phyloP scores from a whole-genome alignment of 1,140 invertebrate species.

The Camponotus vicinus region DNA sequence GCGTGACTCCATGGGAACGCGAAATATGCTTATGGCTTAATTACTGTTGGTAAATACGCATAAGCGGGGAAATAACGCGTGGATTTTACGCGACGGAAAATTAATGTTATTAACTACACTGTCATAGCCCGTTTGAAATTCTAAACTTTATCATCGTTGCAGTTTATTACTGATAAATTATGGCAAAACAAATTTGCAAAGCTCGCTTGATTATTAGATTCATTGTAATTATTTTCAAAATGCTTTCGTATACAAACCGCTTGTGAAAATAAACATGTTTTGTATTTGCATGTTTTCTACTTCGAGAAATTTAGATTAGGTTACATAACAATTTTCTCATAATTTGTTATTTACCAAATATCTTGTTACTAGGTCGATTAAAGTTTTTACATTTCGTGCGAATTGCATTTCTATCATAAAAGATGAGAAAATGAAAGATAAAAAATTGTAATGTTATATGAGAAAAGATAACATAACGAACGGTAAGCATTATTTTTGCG shows the following conservation, averaged over 20 bases:
- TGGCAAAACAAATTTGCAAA: conserved; percentile 35
- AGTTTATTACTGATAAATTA: conserved; percentile 58
- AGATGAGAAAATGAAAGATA: neutral
- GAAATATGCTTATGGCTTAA: conserved; percentile 72
- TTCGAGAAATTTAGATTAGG: no score
- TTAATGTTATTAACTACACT: conserved; percentile 73
- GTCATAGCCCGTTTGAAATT: conserved; percentile 61
- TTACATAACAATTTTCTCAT: neutral
- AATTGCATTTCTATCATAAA: neutral
- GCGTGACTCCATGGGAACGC: conserved; percentile 25
- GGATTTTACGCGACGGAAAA: conserved; percentile 37
- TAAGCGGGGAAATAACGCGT: conserved; percentile 16
- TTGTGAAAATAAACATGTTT: neutral
- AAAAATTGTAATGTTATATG: conserved; percentile 13
- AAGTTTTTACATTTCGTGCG: neutral
- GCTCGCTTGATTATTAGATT: conserved; percentile 17
- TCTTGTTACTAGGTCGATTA: neutral
- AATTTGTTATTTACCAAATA: neutral
- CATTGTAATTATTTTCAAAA: conserved; percentile 39
- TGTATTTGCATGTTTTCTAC: no score
- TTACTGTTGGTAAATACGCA: conserved; percentile 65
- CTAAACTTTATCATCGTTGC: conserved; percentile 56
- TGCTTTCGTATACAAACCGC: neutral
- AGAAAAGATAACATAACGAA: neutral
- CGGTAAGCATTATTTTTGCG: conserved; percentile 2